phyloP scores from a whole-genome alignment of 2,797 vertebrate species.

The Otus scops region DNA sequence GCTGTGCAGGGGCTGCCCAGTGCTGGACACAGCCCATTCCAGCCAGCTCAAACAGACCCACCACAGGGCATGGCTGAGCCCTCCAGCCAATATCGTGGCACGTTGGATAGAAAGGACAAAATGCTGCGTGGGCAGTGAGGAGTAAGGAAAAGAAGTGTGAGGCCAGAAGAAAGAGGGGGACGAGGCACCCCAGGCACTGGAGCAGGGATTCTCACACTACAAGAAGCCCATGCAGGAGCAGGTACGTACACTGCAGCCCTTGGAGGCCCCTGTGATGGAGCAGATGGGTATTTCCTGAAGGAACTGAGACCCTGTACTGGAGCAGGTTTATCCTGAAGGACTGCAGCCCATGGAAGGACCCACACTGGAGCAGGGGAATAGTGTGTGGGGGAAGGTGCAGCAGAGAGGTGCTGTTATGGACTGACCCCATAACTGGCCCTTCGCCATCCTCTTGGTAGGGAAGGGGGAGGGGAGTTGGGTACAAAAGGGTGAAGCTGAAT shows the following conservation, averaged over 20 bases:
- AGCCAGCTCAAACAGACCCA: accelerated
- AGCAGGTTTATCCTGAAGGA: background rate
- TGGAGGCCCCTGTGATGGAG: background rate
- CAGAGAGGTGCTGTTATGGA: background rate
- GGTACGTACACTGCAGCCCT: background rate
- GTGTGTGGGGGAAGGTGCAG: background rate
- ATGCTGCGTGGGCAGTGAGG: too few species aligned
- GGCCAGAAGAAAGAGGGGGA: background rate
- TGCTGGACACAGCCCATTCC: accelerated
- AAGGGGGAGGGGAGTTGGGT: background rate
- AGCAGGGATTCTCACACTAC: background rate
- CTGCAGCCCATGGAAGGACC: background rate
- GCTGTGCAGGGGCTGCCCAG: background rate
- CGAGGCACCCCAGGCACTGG: background rate
- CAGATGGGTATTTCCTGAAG: too few species aligned
- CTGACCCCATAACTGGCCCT: background rate
- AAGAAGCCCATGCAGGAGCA: too few species aligned
- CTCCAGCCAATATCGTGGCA: too few species aligned
- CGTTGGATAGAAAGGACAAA: background rate
- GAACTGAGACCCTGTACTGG: background rate
- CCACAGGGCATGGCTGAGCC: background rate
- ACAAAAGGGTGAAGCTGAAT: background rate
- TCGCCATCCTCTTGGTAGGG: background rate
- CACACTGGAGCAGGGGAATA: background rate
- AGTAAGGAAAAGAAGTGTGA: background rate